A percentile compares a stretch with the other conserved stretches of the same genome.
Evolutionary conservation across 2,797 vertebrate species (phyloP).

Genomic region (Oreochromis grahami): DNA sequence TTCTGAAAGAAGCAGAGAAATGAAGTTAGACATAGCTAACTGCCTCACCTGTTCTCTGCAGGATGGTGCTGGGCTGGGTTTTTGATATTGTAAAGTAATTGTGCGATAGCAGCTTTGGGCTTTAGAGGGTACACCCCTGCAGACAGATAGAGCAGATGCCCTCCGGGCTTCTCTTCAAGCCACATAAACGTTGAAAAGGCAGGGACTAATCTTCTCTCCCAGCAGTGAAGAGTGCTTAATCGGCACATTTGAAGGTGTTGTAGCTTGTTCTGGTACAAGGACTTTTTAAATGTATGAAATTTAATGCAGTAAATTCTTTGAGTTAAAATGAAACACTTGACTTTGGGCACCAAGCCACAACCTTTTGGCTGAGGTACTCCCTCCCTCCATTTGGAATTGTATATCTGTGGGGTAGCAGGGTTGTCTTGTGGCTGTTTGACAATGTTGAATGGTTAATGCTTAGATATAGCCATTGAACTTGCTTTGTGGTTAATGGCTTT

Average conservation of each 20-base stretch:
- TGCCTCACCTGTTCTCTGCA: slow-evolving; percentile 43
- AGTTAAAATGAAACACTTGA: background rate
- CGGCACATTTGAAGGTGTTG: slow-evolving; percentile 18
- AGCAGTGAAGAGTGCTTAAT: slow-evolving; percentile 28
- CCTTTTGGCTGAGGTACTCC: background rate
- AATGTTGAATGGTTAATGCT: background rate
- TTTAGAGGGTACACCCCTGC: slow-evolving; percentile 30
- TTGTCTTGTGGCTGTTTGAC: background rate
- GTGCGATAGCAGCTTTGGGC: slow-evolving; percentile 38
- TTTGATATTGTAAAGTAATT: slow-evolving; percentile 32
- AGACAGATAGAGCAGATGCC: slow-evolving; percentile 48
- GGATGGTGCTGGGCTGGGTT: background rate
- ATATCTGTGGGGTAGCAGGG: background rate
- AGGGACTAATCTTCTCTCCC: slow-evolving; percentile 20
- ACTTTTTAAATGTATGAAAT: background rate
- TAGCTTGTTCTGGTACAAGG: background rate
- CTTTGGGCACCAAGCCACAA: slow-evolving; percentile 1
- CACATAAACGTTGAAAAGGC: slow-evolving; percentile 37
- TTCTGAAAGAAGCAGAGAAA: slow-evolving; percentile 10
- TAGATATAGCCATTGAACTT: background rate
- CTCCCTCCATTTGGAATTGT: background rate
- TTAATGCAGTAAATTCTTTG: background rate
- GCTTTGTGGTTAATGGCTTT: background rate
- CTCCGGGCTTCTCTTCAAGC: slow-evolving; percentile 47
- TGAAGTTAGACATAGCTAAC: background rate